Evolutionary conservation across 2,797 vertebrate species (phyloP).

Genomic region (Holocentrus rufus): DNA sequence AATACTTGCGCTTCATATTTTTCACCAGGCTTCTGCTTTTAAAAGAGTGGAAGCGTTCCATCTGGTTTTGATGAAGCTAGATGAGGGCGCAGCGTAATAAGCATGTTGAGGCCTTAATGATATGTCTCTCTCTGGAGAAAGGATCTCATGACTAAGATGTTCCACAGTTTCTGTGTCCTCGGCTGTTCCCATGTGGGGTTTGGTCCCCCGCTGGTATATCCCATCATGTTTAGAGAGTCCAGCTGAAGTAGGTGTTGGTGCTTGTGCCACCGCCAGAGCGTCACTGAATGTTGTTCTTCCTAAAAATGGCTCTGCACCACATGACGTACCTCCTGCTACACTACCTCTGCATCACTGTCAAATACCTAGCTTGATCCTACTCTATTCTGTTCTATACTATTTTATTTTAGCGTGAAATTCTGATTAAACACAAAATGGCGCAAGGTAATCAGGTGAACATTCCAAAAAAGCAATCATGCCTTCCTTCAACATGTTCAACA

Average conservation of each 20-base stretch:
- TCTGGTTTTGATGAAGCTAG: constrained; percentile 75
- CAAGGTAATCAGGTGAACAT: not conserved
- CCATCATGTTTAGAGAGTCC: constrained; percentile 43
- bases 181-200: constrained; percentile 23
- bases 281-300: not conserved
- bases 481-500: no score
- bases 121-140: constrained; percentile 70
- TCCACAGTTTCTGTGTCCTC: constrained; percentile 64
- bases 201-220: constrained; percentile 47
- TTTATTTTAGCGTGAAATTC: no score
- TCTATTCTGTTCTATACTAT: no score
- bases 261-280: constrained; percentile 20
- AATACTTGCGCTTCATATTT: constrained; percentile 40
- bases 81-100: constrained; percentile 76
- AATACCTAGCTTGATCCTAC: no score
- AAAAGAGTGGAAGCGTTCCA: constrained; percentile 53
- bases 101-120: constrained; percentile 79
- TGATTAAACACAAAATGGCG: not conserved
- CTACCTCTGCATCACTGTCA: no score
- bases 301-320: no score
- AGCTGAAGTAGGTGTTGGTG: constrained; percentile 30
- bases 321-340: not conserved
- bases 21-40: constrained; percentile 25
- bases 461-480: not conserved
- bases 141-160: constrained; percentile 76